These are phyloP conservation scores for Plebejus melissa DNA, from an alignment of 2,888 invertebrate species.

Conservation along the genomic window DNA sequence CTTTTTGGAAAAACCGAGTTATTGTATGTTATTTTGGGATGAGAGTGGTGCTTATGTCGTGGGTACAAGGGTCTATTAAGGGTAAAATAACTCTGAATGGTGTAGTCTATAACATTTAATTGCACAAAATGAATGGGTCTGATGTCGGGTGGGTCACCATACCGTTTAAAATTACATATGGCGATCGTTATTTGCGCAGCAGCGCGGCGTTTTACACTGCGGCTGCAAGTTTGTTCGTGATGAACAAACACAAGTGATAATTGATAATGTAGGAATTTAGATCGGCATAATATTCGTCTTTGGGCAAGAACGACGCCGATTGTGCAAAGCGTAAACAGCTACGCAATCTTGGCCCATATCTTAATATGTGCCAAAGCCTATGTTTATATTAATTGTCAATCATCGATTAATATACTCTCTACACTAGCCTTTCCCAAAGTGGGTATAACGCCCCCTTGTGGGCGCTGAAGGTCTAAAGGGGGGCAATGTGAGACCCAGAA, in stretches of 20 bases:
- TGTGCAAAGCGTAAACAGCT: too few species aligned
- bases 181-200: slow-evolving; percentile 37
- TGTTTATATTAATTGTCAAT: too few species aligned
- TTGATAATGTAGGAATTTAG: not conserved
- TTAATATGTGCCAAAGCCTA: too few species aligned
- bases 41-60: not conserved
- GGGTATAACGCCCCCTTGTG: too few species aligned
- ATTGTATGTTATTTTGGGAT: not conserved
- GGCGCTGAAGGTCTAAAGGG: too few species aligned
- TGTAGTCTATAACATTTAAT: slow-evolving; percentile 33
- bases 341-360: too few species aligned
- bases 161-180: slow-evolving; percentile 38
- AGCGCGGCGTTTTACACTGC: slow-evolving; percentile 37
- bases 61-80: not conserved
- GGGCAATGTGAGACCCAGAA: too few species aligned
- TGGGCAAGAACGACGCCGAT: too few species aligned
- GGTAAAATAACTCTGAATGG: not conserved
- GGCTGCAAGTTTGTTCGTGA: slow-evolving; percentile 6
- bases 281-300: not conserved
- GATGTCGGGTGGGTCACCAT: not conserved
- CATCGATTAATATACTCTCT: too few species aligned
- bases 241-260: not conserved
- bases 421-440: too few species aligned
- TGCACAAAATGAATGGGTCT: slow-evolving; percentile 24
- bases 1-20: slow-evolving; percentile 14